A percentile compares a stretch with the other conserved stretches of the same genome.
phyloP scores from a whole-genome alignment of 2,113 vertebrate genomes.

The Thamnophis sirtalis region DNA sequence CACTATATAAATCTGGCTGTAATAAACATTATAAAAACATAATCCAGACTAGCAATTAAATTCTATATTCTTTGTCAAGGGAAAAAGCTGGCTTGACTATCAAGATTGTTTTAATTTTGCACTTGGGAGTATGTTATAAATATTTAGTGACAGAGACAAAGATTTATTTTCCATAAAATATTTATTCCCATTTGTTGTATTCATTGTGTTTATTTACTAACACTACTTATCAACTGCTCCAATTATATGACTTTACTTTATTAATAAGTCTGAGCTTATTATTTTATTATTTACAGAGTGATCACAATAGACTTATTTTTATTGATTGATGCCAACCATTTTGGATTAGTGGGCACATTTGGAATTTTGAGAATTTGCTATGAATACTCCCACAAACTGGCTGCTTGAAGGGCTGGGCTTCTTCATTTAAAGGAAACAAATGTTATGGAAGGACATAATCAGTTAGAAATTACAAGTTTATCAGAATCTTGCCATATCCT shows the following conservation, averaged over 20 bases:
- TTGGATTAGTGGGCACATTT: not conserved
- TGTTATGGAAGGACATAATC: not conserved
- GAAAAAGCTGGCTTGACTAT: not conserved
- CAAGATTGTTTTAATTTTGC: not conserved
- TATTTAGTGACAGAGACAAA: not conserved
- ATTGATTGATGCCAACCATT: not conserved
- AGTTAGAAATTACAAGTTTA: not conserved
- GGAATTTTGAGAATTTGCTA: not conserved
- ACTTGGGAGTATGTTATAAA: not conserved
- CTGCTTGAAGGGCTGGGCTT: not conserved
- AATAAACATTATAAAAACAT: not conserved
- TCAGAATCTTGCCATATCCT: not conserved
- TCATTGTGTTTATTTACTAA: not conserved
- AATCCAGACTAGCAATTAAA: not conserved
- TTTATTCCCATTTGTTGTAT: not conserved
- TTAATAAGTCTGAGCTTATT: not conserved
- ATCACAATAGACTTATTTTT: not conserved
- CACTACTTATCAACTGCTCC: not conserved
- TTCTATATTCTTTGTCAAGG: not conserved
- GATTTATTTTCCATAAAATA: not conserved
- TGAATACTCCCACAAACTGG: not conserved
- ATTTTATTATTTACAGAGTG: not conserved
- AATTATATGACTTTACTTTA: not conserved
- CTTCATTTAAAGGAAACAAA: not conserved
- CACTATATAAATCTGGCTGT: not conserved